These are phyloP conservation scores for Zeuzera pyrina DNA, from an alignment of 2,888 invertebrate genomes.

Conservation along the genomic window DNA sequence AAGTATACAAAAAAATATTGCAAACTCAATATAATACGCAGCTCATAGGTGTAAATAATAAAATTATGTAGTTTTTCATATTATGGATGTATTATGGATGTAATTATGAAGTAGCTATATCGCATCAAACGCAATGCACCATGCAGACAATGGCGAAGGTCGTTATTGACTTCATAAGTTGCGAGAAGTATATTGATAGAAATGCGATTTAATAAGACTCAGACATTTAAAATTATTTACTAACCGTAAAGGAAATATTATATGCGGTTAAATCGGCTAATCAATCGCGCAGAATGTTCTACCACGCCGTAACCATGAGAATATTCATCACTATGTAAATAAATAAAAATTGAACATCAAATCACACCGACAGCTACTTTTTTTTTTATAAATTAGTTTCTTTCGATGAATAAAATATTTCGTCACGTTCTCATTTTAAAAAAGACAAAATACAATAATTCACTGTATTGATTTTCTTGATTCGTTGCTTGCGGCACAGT, in stretches of 20 bases:
- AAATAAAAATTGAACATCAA: conserved; percentile 71
- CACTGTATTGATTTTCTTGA: conserved; percentile 66
- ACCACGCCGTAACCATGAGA: conserved; percentile 71
- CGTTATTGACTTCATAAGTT: too few species aligned
- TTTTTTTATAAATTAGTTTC: conserved; percentile 61
- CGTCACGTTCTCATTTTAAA: conserved; percentile 73
- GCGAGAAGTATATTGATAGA: too few species aligned
- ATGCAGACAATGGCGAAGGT: conserved; percentile 73
- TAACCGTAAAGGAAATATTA: conserved; percentile 59
- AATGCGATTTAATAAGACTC: conserved; percentile 14
- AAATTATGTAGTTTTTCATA: too few species aligned
- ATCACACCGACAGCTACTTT: conserved; percentile 53
- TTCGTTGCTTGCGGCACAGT: too few species aligned
- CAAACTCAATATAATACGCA: too few species aligned
- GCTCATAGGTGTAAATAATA: too few species aligned
- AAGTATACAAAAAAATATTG: too few species aligned
- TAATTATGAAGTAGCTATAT: conserved; percentile 33
- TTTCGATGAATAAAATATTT: conserved; percentile 62
- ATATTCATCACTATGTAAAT: conserved; percentile 71
- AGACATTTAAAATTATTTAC: conserved; percentile 25
- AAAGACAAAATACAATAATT: conserved; percentile 65
- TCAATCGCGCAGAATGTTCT: conserved; percentile 62
- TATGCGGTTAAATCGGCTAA: conserved; percentile 56
- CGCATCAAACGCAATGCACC: conserved; percentile 67
- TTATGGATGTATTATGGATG: too few species aligned